Evolutionary conservation across 2,797 vertebrate species (phyloP), one percentile per base, ranked within the genome.

Genomic region (Cygnus olor): DNA sequence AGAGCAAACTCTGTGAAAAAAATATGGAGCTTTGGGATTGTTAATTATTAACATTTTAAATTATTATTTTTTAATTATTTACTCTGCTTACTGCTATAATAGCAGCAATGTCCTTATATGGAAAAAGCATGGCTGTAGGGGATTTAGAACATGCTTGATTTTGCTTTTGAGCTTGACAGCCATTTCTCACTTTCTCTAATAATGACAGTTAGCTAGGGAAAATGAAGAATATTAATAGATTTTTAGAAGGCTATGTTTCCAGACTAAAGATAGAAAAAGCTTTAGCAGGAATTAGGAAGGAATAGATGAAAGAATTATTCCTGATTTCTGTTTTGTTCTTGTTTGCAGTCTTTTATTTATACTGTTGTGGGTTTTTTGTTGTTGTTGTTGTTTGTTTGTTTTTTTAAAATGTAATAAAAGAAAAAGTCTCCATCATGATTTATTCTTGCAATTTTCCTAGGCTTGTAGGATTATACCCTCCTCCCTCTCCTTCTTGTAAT

Each of bases 41-140:
- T 97, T 96, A 92, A 97, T 97, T 97, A 95, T 97, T 95, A 97
- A 95, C 77, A 90, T 95, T 96, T 95, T 93, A 64, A 97, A 95
- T 97, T 97, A 73, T 89, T 90, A 79, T 95, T 91, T 94, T 38
- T 4, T 56, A 97, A 97, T 95, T 95, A 97, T 97, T 96, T 96
- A 98, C 83, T 97, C 91, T 85, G 70, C 68, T 96, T 30, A 8
- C 76, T 97, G 64, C 56, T 53, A 63, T 80, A 91, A 88, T 71
- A 95, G 80, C 90, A 85, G 58, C 70, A 68, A 58, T 85, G 76
- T 86, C 94, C 89, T 89, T 93, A 95, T 94, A 96, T 94, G 85
- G 91, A 95, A 68, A 66, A 63, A 97, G 56, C 1, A 5, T 95
- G 95, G 73, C 95, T 94, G 36, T 94, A 93, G 96, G 96, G 87